These are phyloP conservation scores for Holothuria scabra DNA, from an alignment of 53 echinoderm and acorn worm species.

Conservation along the genomic window DNA sequence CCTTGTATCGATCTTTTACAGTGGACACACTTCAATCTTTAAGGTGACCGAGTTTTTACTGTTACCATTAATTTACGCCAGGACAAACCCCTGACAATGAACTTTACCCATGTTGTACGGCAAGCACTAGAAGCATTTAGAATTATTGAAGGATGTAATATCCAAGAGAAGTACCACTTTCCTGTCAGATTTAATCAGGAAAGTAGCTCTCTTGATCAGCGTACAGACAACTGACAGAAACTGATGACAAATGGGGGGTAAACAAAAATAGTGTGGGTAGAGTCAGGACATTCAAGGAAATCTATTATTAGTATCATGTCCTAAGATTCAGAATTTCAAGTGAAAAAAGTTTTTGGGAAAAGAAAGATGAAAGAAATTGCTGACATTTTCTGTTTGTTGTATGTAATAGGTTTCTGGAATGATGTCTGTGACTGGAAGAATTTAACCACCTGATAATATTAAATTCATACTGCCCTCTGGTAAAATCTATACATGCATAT, in stretches of 20 bases:
- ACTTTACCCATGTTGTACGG: not conserved
- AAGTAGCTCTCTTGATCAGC: not conserved
- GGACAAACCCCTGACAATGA: no score
- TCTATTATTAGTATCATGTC: no score
- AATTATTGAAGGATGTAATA: slow-evolving; percentile 32
- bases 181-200: slow-evolving; percentile 31
- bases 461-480: no score
- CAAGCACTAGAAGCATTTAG: not conserved
- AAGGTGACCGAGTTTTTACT: slow-evolving; percentile 10
- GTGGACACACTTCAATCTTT: slow-evolving; percentile 10
- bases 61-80: no score
- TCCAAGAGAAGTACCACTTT: slow-evolving; percentile 13
- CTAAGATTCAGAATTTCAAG: no score
- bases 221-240: slow-evolving; percentile 1
- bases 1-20: not conserved
- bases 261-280: not conserved
- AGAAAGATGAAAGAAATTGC: no score
- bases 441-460: no score
- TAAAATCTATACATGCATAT: no score
- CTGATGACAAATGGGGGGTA: slow-evolving; percentile 22
- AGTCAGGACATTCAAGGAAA: not conserved
- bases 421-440: no score
- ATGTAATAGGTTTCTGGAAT: no score
- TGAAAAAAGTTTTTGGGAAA: no score
- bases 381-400: no score